Evolutionary conservation across 2,888 invertebrate species (phyloP), one percentile per base, ranked within the genome.

Genomic region (Calameuta filiformis): DNA sequence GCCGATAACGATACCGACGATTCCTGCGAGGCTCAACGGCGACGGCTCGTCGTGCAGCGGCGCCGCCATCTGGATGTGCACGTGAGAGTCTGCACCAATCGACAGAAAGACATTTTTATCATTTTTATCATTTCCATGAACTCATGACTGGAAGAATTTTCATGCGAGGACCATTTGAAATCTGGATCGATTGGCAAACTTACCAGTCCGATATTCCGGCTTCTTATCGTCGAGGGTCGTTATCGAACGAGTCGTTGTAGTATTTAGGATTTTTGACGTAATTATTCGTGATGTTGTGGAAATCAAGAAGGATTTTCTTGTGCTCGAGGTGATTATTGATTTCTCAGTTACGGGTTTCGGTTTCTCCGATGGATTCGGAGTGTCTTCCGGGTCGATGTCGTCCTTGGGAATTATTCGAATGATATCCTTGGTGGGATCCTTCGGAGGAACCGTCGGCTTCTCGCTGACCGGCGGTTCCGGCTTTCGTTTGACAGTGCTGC

Each of bases 321-420:
- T 40, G 40, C 40, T 40, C 15, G 15, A 40, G 40, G 15, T 40
- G 4, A 40, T 4, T 40, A 15, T 4, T 40, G 40, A 35, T 23
- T 6, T 31, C 40, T 73, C 30, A 23, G 40, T 69, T 76, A 23
- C 31, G 68, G 35, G 34, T 74, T 33, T 30, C 31, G 37, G 68
- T 35, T 73, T 73, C 23, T 74, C 40, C 6, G 31, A 15, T 4
- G 33, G 68, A 31, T 77, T 68, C 33, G 71, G 15, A 12, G 82
- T 76, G 68, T 82, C 77, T 33, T 82, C 77, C 30, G 88, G 88
- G 68, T 88, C 89, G 76, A 89, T 86, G 12, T 88, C 87, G 77
- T 88, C 88, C 74, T 87, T 88, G 12, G 87, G 84, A 80, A 84
- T 87, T 33, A 84, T 84, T 40, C 84, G 81, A 77, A 83, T 84